These are phyloP conservation scores for Channallabes apus DNA, from an alignment of 2,797 vertebrate species.

Conservation along the genomic window DNA sequence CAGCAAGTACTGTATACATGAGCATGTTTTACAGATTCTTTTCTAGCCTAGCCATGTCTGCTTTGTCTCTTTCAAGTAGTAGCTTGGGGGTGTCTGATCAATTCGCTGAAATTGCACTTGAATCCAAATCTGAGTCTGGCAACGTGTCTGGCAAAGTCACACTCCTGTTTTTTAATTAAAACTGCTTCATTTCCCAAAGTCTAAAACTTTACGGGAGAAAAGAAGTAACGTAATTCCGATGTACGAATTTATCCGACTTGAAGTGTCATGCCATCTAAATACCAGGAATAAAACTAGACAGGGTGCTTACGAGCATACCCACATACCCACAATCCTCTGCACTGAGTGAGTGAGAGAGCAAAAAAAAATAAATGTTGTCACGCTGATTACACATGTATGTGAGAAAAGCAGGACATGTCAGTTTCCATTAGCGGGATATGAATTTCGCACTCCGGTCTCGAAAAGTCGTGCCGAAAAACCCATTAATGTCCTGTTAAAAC, in stretches of 20 bases:
- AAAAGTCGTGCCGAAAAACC: constrained; percentile 58
- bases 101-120: neutral
- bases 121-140: neutral
- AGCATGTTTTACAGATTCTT: neutral
- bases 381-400: constrained; percentile 17
- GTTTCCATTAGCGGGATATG: constrained; percentile 63
- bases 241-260: neutral
- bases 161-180: neutral
- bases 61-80: neutral
- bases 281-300: neutral
- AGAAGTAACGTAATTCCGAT: neutral
- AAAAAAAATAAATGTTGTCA: constrained; percentile 27
- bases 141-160: neutral
- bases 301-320: too few species aligned
- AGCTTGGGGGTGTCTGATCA: neutral
- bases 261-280: neutral
- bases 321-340: neutral
- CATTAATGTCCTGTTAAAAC: constrained; percentile 71
- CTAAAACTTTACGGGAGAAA: neutral
- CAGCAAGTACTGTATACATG: neutral
- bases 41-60: neutral
- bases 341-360: neutral
- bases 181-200: neutral
- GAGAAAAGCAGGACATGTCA: constrained; percentile 68
- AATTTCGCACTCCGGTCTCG: constrained; percentile 61